These are phyloP conservation scores for Alloplasta piceator DNA, from an alignment of 2,888 invertebrate species.

Conservation along the genomic window DNA sequence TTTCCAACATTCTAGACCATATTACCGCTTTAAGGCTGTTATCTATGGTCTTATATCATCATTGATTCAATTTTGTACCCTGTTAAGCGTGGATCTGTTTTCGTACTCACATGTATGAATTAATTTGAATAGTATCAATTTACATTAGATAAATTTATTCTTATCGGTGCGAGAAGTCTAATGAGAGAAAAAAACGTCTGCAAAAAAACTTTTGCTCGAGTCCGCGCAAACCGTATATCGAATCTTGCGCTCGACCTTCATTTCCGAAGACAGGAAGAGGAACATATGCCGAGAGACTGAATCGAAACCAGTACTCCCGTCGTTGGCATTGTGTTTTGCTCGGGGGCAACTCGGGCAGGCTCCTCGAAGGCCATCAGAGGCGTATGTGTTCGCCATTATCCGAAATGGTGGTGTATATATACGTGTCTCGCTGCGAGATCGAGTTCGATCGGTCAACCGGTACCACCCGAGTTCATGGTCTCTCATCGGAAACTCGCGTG, in stretches of 20 bases:
- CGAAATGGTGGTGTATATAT: slow-evolving; percentile 14
- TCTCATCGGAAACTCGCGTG: slow-evolving; percentile 34
- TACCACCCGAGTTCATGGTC: slow-evolving; percentile 33
- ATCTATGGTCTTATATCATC: too few species aligned
- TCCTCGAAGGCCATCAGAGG: slow-evolving; percentile 40
- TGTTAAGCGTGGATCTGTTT: too few species aligned
- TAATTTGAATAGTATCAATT: too few species aligned
- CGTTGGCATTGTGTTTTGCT: slow-evolving; percentile 50
- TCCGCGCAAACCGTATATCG: slow-evolving; percentile 23
- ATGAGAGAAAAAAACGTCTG: background rate
- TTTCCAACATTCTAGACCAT: too few species aligned
- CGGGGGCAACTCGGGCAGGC: slow-evolving; percentile 26
- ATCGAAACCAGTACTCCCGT: slow-evolving; percentile 40
- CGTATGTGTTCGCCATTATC: slow-evolving; percentile 32
- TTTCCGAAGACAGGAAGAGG: slow-evolving; percentile 48
- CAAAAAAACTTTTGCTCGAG: slow-evolving; percentile 6
- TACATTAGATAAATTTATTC: background rate
- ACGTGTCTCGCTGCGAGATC: slow-evolving; percentile 37
- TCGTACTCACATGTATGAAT: too few species aligned
- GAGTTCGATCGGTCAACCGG: slow-evolving; percentile 60
- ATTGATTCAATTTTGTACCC: too few species aligned
- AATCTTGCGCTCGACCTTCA: slow-evolving; percentile 38
- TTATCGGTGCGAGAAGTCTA: background rate
- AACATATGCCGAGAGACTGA: slow-evolving; percentile 22
- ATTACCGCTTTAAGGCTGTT: too few species aligned